Conservation (phyloP, 1,140 invertebrate species). For the Trichogramma pretiosum region DNA sequence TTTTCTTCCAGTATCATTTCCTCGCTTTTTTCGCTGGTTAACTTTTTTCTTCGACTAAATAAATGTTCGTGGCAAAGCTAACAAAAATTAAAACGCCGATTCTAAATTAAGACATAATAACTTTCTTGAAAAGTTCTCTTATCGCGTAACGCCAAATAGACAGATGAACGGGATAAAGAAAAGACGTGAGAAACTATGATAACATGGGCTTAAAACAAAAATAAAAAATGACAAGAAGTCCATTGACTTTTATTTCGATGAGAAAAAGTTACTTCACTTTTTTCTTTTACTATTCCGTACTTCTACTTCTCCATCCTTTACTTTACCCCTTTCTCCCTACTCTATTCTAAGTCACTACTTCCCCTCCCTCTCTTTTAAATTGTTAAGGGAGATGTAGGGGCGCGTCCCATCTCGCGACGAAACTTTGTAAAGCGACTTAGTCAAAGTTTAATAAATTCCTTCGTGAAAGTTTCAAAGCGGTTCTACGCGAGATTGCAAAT, state of each 20-base stretch:
- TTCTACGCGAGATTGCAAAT: constrained; percentile 38
- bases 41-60: constrained; percentile 7
- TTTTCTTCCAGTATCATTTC: constrained; percentile 6
- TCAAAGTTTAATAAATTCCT: constrained; percentile 45
- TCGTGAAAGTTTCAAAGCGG: constrained; percentile 38
- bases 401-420: constrained; percentile 23
- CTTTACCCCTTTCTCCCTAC: constrained; percentile 4
- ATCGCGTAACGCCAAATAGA: not conserved
- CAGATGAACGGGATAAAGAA: not conserved
- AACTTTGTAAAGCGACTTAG: constrained; percentile 43
- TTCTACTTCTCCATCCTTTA: constrained; percentile 1
- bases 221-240: constrained; percentile 28
- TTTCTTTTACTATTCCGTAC: constrained; percentile 12
- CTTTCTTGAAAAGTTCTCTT: constrained; percentile 35
- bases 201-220: not conserved
- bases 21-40: not conserved
- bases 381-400: no score
- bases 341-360: not conserved
- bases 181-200: constrained; percentile 16
- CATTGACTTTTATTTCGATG: constrained; percentile 44
- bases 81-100: no score
- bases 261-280: constrained; percentile 37
- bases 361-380: constrained; percentile 2
- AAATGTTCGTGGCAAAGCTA: no score
- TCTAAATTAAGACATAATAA: constrained; percentile 41